These are phyloP conservation scores for Dryobota labecula DNA, from an alignment of 2,888 invertebrate species.

Conservation along the genomic window DNA sequence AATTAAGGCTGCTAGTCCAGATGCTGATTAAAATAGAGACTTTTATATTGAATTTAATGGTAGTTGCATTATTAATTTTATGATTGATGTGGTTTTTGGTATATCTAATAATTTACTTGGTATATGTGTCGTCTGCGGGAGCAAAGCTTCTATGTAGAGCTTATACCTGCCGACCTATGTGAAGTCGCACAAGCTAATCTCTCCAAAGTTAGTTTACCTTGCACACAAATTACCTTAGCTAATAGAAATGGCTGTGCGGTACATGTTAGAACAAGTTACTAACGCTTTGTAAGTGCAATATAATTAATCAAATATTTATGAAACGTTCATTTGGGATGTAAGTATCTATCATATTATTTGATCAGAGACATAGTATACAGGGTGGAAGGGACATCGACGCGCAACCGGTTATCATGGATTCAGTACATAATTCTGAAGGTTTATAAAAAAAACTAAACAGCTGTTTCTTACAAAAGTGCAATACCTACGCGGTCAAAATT, in stretches of 20 bases:
- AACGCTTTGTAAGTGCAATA: constrained; percentile 14
- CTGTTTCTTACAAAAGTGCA: too few relatives aligned
- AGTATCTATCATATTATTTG: neutral
- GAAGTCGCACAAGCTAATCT: constrained; percentile 21
- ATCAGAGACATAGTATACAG: neutral
- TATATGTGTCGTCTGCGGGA: neutral
- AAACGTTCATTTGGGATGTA: neutral
- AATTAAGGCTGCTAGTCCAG: neutral
- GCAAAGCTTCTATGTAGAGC: constrained; percentile 3
- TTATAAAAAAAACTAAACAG: too few relatives aligned
- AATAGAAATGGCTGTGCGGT: constrained; percentile 29
- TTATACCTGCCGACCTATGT: neutral
- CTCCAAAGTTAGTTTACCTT: constrained; percentile 29
- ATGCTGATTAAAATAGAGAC: neutral
- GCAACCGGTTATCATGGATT: too few relatives aligned
- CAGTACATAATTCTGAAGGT: too few relatives aligned
- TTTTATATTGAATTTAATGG: neutral
- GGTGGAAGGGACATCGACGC: too few relatives aligned
- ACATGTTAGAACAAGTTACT: constrained; percentile 11
- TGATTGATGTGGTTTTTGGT: neutral
- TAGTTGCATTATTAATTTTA: neutral
- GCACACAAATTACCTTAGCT: constrained; percentile 31
- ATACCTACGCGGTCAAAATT: too few relatives aligned
- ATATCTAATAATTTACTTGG: neutral
- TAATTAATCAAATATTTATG: constrained; percentile 23